Evolutionary conservation across 2,888 invertebrate genomes (phyloP).

Genomic region (Acrocyrtus sp.): DNA sequence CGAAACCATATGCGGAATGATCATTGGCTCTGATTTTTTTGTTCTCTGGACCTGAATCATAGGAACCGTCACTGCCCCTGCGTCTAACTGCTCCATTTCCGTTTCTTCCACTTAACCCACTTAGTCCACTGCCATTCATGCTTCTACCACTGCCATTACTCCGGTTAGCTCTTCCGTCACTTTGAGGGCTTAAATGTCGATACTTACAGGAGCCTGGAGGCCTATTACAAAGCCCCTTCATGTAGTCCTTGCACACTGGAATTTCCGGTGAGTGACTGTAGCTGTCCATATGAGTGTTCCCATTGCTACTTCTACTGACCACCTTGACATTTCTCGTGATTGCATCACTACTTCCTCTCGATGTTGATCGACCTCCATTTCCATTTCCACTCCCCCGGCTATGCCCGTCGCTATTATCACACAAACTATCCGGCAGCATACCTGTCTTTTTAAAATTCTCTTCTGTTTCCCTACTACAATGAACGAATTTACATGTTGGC

Average conservation of each 20-base stretch:
- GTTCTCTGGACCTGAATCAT: conserved; percentile 34
- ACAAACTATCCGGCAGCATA: conserved; percentile 71
- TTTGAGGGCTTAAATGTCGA: conserved; percentile 31
- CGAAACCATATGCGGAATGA: conserved; percentile 6
- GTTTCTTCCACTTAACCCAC: background rate
- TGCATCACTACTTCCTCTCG: conserved; percentile 22
- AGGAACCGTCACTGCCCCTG: conserved; percentile 30
- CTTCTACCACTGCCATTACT: conserved; percentile 17
- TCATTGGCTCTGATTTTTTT: conserved; percentile 34
- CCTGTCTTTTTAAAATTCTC: conserved; percentile 77
- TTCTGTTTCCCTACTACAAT: conserved; percentile 80
- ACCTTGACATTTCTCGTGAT: conserved; percentile 37
- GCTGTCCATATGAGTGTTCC: conserved; percentile 64
- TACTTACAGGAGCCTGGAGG: conserved; percentile 54
- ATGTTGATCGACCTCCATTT: no score
- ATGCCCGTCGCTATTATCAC: conserved; percentile 27
- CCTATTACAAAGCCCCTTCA: conserved; percentile 61
- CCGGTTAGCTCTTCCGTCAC: conserved; percentile 3
- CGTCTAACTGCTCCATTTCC: conserved; percentile 11
- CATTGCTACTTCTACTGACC: conserved; percentile 58
- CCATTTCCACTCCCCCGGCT: conserved; percentile 29
- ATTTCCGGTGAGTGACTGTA: conserved; percentile 58
- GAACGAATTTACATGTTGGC: conserved; percentile 79
- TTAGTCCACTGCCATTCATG: background rate
- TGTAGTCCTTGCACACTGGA: conserved; percentile 73